Base-by-base conservation (phyloP, 2,797 vertebrate genomes). In the Okamejei kenojei region DNA sequence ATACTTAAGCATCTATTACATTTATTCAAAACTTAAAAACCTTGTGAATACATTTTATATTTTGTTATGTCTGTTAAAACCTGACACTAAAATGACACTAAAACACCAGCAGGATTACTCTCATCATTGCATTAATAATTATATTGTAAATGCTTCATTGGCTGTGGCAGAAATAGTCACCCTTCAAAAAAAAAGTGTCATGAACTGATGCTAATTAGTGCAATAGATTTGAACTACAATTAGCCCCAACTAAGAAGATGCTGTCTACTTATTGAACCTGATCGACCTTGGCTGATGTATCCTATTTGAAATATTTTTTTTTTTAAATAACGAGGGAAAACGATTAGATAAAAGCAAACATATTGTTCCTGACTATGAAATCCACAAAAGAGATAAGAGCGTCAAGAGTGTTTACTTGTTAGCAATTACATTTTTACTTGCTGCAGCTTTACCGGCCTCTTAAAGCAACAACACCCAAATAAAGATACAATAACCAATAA, bases 291-390 rank as follows among this genome's bases (percentile, higher is more conserved):
- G 68, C 45, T 45, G 23, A 32, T 58, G 81, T 54, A 84, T 6
- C 45, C 73, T 74, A 38, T 26, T 54, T 92, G 90, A 92, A 74
- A 54, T 92, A 54, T n/a, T n/a, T n/a, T n/a, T n/a, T n/a, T n/a
- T n/a, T n/a, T n/a, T n/a, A 92, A 92, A 74, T 54, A 92, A 91
- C 71, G 65, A 91, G 71, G 1, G 32, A 54, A 73, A 54, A 9
- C 35, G 21, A 13, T 4, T 54, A 23, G 90, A 23, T 74, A 54
- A 91, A n/a, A 88, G 17, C 29, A 63, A 63, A 86, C 61, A 13
- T 63, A 32, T n/a, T 10, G 21, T 73, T 10, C 45, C 68, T 54
- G 26, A n/a, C 74, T 23, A 92, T 92, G 38, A 92, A 76, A 54
- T 19, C 7, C 38, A 45, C 38, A 45, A 45, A 45, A 45, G 38